Evolutionary conservation across 2,888 invertebrate species (phyloP), one percentile per base, ranked within the genome.

Genomic region (Tholera decimalis): DNA sequence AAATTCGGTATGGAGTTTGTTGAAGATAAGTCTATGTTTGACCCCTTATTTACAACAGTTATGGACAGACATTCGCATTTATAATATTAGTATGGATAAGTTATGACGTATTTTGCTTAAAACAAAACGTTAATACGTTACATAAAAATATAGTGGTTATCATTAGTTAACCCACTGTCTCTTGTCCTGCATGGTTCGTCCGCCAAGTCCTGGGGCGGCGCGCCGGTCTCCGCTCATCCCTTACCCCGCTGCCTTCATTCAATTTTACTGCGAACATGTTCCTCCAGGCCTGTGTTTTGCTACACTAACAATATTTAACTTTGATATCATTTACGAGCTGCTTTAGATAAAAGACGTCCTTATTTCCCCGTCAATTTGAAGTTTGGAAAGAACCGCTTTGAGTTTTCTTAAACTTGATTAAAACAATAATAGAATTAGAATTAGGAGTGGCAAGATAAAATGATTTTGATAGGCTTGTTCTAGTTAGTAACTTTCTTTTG

Each of bases 251-350:
- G 49, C 37, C 37, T 77, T 71, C 72, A 77, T 74, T 74, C 64
- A 74, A 77, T 77, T 74, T 74, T 46, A 74, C 44, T 60, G 43
- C 49, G 65, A 74, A 74, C 64, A 60, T 71, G 77, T 65, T 75
- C 24, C 57, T 64, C 20, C 3, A 37, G 44, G 26, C 59, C 11
- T 18, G 35, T 68, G 61, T 71, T 74, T 72, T 65, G 61, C 60
- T 56, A 35, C 26, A 39, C 33, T 55, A 30, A 56, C 49, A 72
- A 63, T 73, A 73, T 69, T 69, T 54, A 39, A 24, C 55, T 72
- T 67, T 67, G 50, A 74, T 67, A 44, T 66, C 8, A 55, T 55
- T 58, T 44, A 18, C 22, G 33, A 37, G 22, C 22, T 18, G 20
- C 39, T 62, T 44, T 20, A 15, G 22, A 22, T 26, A 28, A 20